Evolutionary conservation across 1,140 invertebrate genomes (phyloP), one percentile per base, ranked within the genome.

Genomic region (Macrocentrus cingulum): DNA sequence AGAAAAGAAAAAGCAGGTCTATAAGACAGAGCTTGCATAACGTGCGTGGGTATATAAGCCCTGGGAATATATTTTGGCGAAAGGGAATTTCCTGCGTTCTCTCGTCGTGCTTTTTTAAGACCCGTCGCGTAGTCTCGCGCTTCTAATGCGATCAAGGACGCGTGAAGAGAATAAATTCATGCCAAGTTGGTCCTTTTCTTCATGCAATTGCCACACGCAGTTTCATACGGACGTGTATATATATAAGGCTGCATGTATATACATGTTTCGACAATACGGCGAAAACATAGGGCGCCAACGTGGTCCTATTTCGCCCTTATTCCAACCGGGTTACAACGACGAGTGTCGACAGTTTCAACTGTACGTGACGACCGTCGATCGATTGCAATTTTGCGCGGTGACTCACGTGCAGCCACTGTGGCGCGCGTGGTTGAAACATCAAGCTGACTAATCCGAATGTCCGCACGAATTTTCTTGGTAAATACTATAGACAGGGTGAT

Each of bases 351-450:
- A 48, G 45, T 25, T 48, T 23, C 20, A 48, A 48, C 19, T 6
- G 45, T 48, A 48, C 45, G 45, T 48, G 45, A 48, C 45, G 45
- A 48, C 45, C 22, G n/a, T 50, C 64, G 66, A 76, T 76, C 73
- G 74, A 77, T 77, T 66, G 73, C 68, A 72, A 74, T 75, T 72
- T 76, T 70, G 66, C 65, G 66, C 61, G 61, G 68, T 77, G 74
- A 77, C 61, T 76, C 71, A 77, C 67, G 60, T 54, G 36, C 44
- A 44, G 39, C 52, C 52, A 29, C 20, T 9, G 45, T 48, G 45
- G 45, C 45, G 45, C 45, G 22, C 7, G 45, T 25, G 45, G 13
- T n/a, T 48, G 29, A 48, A 48, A 48, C 23, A 48, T 48, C 20
- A 25, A 16, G 45, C 45, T 48, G 45, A 48, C 45, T 48, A 48